phyloP scores from a whole-genome alignment of 2,797 vertebrate species.

The Chloroceryle amazona region DNA sequence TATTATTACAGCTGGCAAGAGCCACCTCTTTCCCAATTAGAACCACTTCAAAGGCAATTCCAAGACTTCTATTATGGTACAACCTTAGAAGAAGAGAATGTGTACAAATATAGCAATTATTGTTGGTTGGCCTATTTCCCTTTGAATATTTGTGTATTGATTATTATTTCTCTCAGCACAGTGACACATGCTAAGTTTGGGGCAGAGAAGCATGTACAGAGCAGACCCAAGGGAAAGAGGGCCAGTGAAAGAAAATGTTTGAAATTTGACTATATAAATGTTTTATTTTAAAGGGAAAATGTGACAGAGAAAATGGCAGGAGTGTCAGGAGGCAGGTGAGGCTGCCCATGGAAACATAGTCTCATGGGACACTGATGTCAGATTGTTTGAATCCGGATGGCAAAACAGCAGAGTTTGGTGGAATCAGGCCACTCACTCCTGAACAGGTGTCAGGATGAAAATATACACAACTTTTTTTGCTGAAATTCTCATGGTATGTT shows the following conservation, averaged over 20 bases:
- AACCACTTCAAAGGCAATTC: neutral
- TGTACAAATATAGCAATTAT: neutral
- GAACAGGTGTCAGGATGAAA: neutral
- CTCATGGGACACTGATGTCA: fast-evolving
- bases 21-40: neutral
- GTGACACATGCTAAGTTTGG: fast-evolving
- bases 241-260: neutral
- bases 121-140: neutral
- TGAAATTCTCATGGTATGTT: neutral
- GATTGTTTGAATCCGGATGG: neutral
- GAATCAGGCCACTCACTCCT: neutral
- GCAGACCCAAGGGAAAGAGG: neutral
- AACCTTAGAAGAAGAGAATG: neutral
- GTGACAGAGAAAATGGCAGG: neutral
- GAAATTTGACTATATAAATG: neutral
- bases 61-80: neutral
- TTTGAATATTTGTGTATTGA: neutral
- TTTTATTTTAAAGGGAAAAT: fast-evolving
- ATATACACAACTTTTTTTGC: fast-evolving
- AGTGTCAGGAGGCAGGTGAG: neutral
- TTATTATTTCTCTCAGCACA: neutral
- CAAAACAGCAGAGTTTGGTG: neutral
- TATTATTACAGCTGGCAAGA: neutral
- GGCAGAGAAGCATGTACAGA: neutral
- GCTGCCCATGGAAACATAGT: fast-evolving